phyloP scores from a whole-genome alignment of 2,113 vertebrate genomes.

The Colistium nudipinnis region DNA sequence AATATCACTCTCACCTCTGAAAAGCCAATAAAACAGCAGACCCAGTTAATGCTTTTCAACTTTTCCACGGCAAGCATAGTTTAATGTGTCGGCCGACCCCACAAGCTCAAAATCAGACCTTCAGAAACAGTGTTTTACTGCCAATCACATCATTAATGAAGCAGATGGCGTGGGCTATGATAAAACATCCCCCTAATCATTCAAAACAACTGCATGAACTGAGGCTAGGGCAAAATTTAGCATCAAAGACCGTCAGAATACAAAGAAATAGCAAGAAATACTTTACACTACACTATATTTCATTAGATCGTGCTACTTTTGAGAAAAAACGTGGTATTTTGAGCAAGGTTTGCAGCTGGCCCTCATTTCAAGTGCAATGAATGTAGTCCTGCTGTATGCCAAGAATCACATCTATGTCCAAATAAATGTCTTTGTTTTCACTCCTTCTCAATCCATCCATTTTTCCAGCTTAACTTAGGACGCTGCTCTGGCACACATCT shows the following conservation, averaged over 20 bases:
- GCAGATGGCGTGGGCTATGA: conserved; percentile 51
- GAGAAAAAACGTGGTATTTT: conserved; percentile 6
- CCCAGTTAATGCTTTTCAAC: conserved; percentile 35
- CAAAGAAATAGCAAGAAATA: conserved; percentile 7
- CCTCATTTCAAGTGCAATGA: conserved; percentile 4
- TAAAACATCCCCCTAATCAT: conserved; percentile 38
- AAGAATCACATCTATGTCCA: conserved; percentile 16
- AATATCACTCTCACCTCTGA: conserved; percentile 30
- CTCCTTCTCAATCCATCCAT: conserved; percentile 18
- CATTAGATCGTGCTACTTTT: conserved; percentile 15
- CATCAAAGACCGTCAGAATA: conserved; percentile 32
- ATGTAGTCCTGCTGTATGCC: conserved; percentile 3
- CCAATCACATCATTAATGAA: conserved; percentile 54
- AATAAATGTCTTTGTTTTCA: conserved; percentile 20
- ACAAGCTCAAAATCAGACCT: conserved; percentile 34
- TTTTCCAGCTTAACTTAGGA: conserved; percentile 20
- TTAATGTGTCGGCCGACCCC: conserved; percentile 36
- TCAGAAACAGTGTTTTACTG: conserved; percentile 51
- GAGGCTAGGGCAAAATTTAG: conserved; percentile 32
- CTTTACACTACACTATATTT: conserved; percentile 8
- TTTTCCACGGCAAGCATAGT: conserved; percentile 35
- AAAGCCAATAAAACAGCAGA: conserved; percentile 29
- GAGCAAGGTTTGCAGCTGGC: conserved; percentile 8
- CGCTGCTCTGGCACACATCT: conserved; percentile 28
- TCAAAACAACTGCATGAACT: conserved; percentile 59